Percentiles rank a stretch among this genome's conserved stretches.
phyloP scores from a whole-genome alignment of 1,140 invertebrate genomes.

The Acromyrmex charruanus region DNA sequence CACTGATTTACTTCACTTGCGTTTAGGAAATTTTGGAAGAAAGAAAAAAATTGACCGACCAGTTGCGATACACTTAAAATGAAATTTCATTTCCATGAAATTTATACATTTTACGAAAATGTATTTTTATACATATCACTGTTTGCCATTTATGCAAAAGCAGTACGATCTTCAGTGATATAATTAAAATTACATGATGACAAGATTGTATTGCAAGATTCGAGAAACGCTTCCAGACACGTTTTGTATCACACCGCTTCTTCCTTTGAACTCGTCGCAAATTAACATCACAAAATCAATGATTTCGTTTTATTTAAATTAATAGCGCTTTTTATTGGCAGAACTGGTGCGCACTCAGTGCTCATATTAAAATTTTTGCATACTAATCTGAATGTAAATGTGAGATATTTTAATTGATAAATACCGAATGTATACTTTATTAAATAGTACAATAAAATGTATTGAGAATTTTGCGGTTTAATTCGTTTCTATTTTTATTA shows the following conservation, averaged over 20 bases:
- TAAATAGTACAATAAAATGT: too few species aligned
- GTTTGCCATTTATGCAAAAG: constrained; percentile 6
- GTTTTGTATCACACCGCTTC: not conserved
- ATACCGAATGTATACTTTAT: too few species aligned
- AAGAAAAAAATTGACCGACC: not conserved
- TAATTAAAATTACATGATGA: constrained; percentile 56
- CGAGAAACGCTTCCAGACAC: not conserved
- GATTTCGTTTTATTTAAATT: not conserved
- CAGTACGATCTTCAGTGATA: constrained; percentile 4
- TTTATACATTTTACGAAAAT: not conserved
- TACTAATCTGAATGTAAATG: too few species aligned
- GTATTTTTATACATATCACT: not conserved
- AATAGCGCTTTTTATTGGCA: not conserved
- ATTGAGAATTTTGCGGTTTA: too few species aligned
- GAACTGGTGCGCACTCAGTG: too few species aligned
- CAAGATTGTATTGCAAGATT: constrained; percentile 3
- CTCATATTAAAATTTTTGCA: too few species aligned
- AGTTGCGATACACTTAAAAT: not conserved
- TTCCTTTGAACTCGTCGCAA: not conserved
- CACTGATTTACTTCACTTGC: not conserved
- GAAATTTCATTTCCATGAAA: not conserved
- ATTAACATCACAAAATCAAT: not conserved
- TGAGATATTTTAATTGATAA: too few species aligned
- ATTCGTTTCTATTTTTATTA: too few species aligned
- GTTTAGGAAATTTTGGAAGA: not conserved